Evolutionary conservation across 2,113 vertebrate genomes (phyloP), one percentile per base, ranked within the genome.

Genomic region (Ammodytes dubius): DNA sequence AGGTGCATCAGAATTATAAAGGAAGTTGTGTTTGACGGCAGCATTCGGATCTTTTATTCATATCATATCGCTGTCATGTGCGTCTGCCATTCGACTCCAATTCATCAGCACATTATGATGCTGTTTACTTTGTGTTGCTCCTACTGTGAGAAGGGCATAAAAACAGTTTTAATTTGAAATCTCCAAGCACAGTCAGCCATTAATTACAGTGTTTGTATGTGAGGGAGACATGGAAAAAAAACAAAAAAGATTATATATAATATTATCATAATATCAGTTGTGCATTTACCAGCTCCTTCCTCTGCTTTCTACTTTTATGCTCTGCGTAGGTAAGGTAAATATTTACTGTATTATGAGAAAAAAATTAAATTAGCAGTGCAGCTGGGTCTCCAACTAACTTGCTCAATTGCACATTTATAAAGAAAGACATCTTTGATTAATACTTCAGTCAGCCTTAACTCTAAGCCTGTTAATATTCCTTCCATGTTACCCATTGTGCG

Each of bases 11-110:
- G 72, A 27, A 70, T 73, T 87, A 79, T 68, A 69, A 86, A 72
- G 35, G 49, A 81, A 70, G 83, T 81, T 7, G 14, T 64, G 68
- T 81, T 85, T 82, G 74, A 56, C 78, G 68, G 77, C 63, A 43
- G 63, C 74, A 69, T 77, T 83, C n/a, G 85, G 73, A 92, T 93
- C 83, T 91, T 92, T 89, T 92, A 91, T 92, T 93, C 88, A 91
- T 86, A 19, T 54, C 64, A 35, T 69, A 37, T 79, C 82, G 75
- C 61, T 82, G 1, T 27, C 27, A 2, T 27, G 71, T 37, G 79
- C 40, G 5, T 74, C 76, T 54, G 70, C 70, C 67, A 78, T 77
- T 60, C 56, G 42, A 15, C 76, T 76, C 76, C 85, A 72, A 90
- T 84, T 90, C 79, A 85, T 89, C 77, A 83, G 72, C 74, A 66